A percentile compares a stretch with the other conserved stretches of the same genome.
Conservation (phyloP, 2,888 invertebrate genomes). For the Pseudoips prasinana region DNA sequence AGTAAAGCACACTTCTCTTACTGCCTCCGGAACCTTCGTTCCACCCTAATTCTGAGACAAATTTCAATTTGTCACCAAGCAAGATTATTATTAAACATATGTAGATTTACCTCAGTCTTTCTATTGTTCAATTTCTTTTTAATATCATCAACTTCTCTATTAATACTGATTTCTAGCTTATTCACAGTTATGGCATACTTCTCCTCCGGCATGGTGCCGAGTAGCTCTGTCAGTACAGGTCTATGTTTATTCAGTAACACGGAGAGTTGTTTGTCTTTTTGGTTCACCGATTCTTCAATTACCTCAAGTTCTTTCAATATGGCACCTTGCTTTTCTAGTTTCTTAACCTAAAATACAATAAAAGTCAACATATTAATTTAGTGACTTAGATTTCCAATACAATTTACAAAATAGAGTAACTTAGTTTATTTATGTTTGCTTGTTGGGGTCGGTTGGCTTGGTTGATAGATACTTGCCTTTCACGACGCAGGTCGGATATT, state of each 20-base stretch:
- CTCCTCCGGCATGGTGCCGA: constrained; percentile 84
- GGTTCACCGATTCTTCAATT: constrained; percentile 73
- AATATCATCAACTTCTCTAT: constrained; percentile 73
- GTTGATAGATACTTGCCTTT: too few species aligned
- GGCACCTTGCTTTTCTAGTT: constrained; percentile 82
- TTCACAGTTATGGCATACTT: constrained; percentile 71
- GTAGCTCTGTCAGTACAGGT: constrained; percentile 83
- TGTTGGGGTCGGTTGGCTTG: too few species aligned
- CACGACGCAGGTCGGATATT: too few species aligned
- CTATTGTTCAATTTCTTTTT: constrained; percentile 71
- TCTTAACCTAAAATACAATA: constrained; percentile 51
- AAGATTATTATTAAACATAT: too few species aligned
- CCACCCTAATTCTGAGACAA: too few species aligned
- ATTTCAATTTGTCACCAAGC: too few species aligned
- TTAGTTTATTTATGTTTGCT: too few species aligned
- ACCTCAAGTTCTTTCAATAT: constrained; percentile 84
- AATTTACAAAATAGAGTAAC: too few species aligned
- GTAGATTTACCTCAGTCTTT: constrained; percentile 73
- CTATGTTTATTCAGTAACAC: constrained; percentile 86
- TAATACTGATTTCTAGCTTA: constrained; percentile 79
- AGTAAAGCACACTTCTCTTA: too few species aligned
- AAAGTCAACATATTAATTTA: too few species aligned
- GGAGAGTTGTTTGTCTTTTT: constrained; percentile 81
- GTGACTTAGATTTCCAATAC: too few species aligned
- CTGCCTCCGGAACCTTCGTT: too few species aligned